These are phyloP conservation scores for Muricea muricata DNA, from an alignment of 92 coral and sea anemone genomes.

Conservation along the genomic window DNA sequence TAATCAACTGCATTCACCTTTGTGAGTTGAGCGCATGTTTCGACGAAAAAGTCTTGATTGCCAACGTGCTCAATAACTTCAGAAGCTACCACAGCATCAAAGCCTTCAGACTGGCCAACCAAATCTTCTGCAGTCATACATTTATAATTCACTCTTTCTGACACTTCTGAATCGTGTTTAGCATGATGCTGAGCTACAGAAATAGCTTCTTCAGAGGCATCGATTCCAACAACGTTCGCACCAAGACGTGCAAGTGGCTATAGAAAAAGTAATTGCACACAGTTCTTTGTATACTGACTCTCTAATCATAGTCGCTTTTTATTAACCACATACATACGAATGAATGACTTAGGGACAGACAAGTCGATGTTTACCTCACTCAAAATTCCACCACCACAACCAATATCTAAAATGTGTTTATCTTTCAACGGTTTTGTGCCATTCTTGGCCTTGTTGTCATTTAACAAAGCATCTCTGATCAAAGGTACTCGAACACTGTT, in stretches of 20 bases:
- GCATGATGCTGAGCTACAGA: slow-evolving; percentile 88
- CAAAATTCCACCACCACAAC: slow-evolving; percentile 96
- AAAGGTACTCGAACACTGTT: slow-evolving; percentile 87
- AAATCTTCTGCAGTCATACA: slow-evolving; percentile 89
- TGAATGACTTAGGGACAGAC: too few species aligned
- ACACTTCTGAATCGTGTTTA: slow-evolving; percentile 71
- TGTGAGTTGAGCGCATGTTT: slow-evolving; percentile 69
- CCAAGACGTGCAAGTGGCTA: slow-evolving; percentile 96
- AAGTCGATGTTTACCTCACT: too few species aligned
- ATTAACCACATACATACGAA: too few species aligned
- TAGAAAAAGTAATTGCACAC: neutral
- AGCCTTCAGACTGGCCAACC: slow-evolving; percentile 65
- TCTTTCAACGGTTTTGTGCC: slow-evolving; percentile 72
- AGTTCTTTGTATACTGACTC: neutral
- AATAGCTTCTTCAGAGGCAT: slow-evolving; percentile 85
- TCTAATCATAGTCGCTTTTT: neutral
- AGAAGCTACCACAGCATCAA: slow-evolving; percentile 92
- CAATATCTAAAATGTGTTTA: slow-evolving; percentile 77
- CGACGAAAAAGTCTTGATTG: slow-evolving; percentile 76
- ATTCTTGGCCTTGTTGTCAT: neutral
- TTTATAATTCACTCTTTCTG: slow-evolving; percentile 63
- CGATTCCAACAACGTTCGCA: slow-evolving; percentile 88
- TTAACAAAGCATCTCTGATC: slow-evolving; percentile 70
- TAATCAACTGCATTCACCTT: slow-evolving; percentile 66
- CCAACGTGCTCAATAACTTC: slow-evolving; percentile 94